phyloP scores from a whole-genome alignment of 2,888 invertebrate genomes.

The Laspeyria flexula region DNA sequence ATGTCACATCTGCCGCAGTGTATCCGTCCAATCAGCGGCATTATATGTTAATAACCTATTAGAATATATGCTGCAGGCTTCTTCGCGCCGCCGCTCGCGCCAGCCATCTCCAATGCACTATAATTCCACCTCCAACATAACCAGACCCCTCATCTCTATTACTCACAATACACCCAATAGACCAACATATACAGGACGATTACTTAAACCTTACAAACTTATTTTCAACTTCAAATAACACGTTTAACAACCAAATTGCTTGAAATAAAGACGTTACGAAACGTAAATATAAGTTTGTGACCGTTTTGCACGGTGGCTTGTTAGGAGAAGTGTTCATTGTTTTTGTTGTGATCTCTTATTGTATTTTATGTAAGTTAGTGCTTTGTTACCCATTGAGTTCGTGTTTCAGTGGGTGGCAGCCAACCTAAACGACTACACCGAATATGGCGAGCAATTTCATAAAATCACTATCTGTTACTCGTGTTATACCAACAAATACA shows the following conservation, averaged over 20 bases:
- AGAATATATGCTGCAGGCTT: conserved; percentile 78
- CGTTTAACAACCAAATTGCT: conserved; percentile 28
- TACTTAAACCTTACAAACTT: conserved; percentile 45
- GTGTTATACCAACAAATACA: conserved; percentile 41
- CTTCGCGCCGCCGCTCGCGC: conserved; percentile 69
- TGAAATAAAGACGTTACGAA: conserved; percentile 21
- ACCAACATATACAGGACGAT: conserved; percentile 50
- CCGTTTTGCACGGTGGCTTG: conserved; percentile 70
- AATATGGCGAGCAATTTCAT: conserved; percentile 22
- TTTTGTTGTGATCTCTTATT: conserved; percentile 65
- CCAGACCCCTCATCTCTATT: conserved; percentile 40
- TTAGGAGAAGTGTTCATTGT: conserved; percentile 71
- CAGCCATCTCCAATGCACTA: conserved; percentile 55
- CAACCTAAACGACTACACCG: conserved; percentile 12
- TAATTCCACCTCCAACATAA: conserved; percentile 51
- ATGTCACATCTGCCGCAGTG: conserved; percentile 80
- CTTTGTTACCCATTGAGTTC: conserved; percentile 59
- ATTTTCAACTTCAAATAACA: conserved; percentile 8
- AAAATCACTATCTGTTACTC: conserved; percentile 32
- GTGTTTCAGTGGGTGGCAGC: conserved; percentile 58
- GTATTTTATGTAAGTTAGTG: conserved; percentile 55
- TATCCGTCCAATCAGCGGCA: conserved; percentile 87
- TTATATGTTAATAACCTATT: conserved; percentile 86
- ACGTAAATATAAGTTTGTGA: conserved; percentile 36
- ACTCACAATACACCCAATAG: conserved; percentile 25